Evolutionary conservation across 2,113 vertebrate genomes (phyloP).

Genomic region (Hystrix brachyura): DNA sequence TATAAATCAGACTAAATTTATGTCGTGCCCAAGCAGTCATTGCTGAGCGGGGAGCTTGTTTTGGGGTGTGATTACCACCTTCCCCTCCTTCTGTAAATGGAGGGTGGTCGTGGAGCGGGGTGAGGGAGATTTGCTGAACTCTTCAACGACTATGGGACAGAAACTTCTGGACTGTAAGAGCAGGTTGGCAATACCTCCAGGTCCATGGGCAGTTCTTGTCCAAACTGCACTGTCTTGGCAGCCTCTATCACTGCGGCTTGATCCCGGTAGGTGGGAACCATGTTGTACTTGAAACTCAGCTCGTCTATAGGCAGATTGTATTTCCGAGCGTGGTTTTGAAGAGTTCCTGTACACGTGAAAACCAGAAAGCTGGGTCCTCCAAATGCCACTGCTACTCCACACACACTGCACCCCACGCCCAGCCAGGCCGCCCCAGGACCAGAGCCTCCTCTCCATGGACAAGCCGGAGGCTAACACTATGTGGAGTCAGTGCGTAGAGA

Average conservation of each 20-base stretch:
- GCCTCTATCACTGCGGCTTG: constrained; percentile 88
- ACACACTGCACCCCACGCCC: neutral
- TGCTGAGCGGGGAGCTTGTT: neutral
- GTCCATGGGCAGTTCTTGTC: constrained; percentile 89
- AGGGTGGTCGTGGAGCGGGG: neutral
- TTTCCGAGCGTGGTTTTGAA: constrained; percentile 93
- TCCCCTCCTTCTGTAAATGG: neutral
- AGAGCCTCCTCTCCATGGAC: neutral
- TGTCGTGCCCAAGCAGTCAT: neutral
- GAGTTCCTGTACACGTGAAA: constrained; percentile 85
- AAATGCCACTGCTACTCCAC: neutral
- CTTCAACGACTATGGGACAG: neutral
- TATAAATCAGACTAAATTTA: neutral
- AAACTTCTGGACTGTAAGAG: neutral
- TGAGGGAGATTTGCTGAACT: neutral
- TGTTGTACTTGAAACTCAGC: constrained; percentile 91
- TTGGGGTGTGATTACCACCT: neutral
- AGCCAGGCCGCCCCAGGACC: neutral
- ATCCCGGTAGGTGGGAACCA: constrained; percentile 90
- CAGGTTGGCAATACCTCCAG: constrained; percentile 83
- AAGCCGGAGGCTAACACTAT: neutral
- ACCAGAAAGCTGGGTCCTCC: neutral
- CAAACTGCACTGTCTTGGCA: constrained; percentile 83
- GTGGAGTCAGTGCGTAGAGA: neutral
- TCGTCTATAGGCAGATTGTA: constrained; percentile 94